phyloP scores from a whole-genome alignment of 2,113 vertebrate genomes.

The Henicopernis longicauda region DNA sequence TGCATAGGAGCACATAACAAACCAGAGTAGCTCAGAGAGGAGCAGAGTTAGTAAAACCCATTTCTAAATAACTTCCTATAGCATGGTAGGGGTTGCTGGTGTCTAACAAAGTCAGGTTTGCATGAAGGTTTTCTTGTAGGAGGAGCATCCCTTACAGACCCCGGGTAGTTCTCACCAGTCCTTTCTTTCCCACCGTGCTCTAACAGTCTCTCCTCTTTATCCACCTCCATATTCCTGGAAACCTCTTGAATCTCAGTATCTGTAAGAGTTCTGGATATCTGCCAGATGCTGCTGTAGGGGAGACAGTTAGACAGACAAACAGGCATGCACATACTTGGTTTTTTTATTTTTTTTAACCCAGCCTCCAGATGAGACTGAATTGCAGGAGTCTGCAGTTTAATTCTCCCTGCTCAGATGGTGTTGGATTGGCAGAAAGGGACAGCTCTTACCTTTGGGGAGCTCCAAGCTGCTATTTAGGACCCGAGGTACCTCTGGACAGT shows the following conservation, averaged over 20 bases:
- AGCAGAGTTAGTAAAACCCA: neutral
- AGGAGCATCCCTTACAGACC: neutral
- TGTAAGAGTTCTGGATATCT: neutral
- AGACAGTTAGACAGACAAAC: neutral
- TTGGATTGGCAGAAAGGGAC: neutral
- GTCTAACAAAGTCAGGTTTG: neutral
- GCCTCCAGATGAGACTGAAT: neutral
- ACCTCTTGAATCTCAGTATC: neutral
- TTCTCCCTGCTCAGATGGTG: neutral
- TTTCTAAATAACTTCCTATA: fast-evolving
- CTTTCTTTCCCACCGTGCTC: neutral
- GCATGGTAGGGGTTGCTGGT: fast-evolving
- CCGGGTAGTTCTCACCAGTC: neutral
- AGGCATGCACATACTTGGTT: fast-evolving
- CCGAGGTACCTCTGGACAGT: neutral
- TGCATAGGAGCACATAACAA: fast-evolving
- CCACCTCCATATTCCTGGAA: neutral
- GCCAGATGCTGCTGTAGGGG: neutral
- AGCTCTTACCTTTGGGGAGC: neutral
- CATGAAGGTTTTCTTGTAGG: neutral
- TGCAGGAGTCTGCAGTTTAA: neutral
- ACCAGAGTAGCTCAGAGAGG: neutral
- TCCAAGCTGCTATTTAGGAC: neutral
- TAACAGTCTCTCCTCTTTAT: neutral
- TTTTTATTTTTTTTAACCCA: neutral